Percentiles rank a stretch among this genome's conserved stretches.
Conservation (phyloP, 2,888 invertebrate species). For the Calliopum simillimum region DNA sequence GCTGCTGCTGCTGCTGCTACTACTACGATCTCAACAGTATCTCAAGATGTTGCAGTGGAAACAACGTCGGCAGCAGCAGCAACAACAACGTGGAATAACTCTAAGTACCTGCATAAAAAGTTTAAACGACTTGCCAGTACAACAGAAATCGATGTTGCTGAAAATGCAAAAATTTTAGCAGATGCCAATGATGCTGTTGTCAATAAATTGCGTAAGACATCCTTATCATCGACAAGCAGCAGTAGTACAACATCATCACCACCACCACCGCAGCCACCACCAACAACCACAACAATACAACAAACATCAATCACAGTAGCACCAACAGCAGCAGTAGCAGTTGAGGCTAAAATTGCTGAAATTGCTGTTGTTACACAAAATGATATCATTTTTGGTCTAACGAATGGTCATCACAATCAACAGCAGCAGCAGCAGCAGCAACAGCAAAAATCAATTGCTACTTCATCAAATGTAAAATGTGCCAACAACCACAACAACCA, state of each 20-base stretch:
- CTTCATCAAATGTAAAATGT: too few species aligned
- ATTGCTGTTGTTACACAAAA: slow-evolving; percentile 10
- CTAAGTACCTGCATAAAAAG: slow-evolving; percentile 90
- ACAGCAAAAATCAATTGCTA: not conserved
- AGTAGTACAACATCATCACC: slow-evolving; percentile 57
- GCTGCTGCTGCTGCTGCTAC: slow-evolving; percentile 44
- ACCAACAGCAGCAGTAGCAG: not conserved
- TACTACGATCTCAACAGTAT: slow-evolving; percentile 31
- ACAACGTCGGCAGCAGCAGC: slow-evolving; percentile 32
- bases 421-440: slow-evolving; percentile 27
- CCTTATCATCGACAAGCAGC: slow-evolving; percentile 58
- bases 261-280: slow-evolving; percentile 42
- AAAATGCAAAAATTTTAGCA: slow-evolving; percentile 5
- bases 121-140: slow-evolving; percentile 85
- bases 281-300: slow-evolving; percentile 8
- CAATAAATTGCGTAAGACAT: slow-evolving; percentile 56
- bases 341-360: not conserved
- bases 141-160: slow-evolving; percentile 51
- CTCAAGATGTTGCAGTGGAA: slow-evolving; percentile 39
- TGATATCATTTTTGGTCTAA: slow-evolving; percentile 31
- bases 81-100: slow-evolving; percentile 69
- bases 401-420: slow-evolving; percentile 39
- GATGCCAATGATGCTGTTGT: slow-evolving; percentile 40
- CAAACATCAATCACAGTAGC: slow-evolving; percentile 36
- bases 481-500: slow-evolving; percentile 9